phyloP scores from a whole-genome alignment of 2,113 vertebrate species.

The Malurus cyaneus region DNA sequence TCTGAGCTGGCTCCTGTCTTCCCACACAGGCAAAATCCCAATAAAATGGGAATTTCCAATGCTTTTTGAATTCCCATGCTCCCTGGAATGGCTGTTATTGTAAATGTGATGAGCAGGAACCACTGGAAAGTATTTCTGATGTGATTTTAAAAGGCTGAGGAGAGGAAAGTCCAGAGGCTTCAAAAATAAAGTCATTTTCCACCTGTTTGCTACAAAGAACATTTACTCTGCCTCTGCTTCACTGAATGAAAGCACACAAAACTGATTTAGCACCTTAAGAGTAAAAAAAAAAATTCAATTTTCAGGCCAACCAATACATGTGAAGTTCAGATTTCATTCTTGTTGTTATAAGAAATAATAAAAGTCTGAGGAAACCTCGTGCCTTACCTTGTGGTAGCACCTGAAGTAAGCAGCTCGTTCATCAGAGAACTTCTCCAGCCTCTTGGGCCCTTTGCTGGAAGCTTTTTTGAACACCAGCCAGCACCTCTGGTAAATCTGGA shows the following conservation, averaged over 20 bases:
- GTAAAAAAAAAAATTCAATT: not conserved
- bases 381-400: slow-evolving; percentile 84
- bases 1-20: not conserved
- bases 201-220: not conserved
- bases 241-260: not conserved
- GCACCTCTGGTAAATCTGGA: slow-evolving; percentile 85
- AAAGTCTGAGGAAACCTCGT: rapidly evolving
- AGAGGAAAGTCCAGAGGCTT: not conserved
- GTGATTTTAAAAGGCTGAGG: not conserved
- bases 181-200: not conserved
- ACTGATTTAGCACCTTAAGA: not conserved
- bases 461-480: slow-evolving; percentile 87
- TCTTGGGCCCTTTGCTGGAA: slow-evolving; percentile 84
- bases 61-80: not conserved
- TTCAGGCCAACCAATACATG: not conserved
- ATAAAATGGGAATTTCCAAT: not conserved
- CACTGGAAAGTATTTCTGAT: not conserved
- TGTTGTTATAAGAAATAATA: rapidly evolving
- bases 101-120: not conserved
- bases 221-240: not conserved
- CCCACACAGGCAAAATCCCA: not conserved
- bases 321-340: not conserved
- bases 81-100: not conserved
- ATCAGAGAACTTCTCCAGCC: slow-evolving; percentile 85
- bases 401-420: slow-evolving; percentile 83